Evolutionary conservation across 2,797 vertebrate genomes (phyloP).

Genomic region (Squalus acanthias): DNA sequence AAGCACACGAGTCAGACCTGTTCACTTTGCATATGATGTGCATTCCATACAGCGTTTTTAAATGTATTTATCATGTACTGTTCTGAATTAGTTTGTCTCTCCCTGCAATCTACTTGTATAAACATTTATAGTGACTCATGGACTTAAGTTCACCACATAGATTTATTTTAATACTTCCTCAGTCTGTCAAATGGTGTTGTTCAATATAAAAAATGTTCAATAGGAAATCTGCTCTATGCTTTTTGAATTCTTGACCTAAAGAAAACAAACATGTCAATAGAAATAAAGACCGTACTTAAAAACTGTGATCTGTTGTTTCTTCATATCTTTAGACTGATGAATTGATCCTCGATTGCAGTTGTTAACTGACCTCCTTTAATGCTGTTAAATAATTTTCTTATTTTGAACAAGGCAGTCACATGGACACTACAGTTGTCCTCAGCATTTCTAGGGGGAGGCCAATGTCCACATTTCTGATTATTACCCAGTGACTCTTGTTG

Average conservation of each 20-base stretch:
- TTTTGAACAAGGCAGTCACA: not conserved
- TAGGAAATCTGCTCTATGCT: not conserved
- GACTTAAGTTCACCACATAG: not conserved
- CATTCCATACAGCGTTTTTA: not conserved
- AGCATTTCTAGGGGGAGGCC: not conserved
- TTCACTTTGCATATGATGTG: not conserved
- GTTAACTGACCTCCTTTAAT: not conserved
- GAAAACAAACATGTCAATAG: not conserved
- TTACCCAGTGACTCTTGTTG: not conserved
- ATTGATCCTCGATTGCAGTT: not conserved
- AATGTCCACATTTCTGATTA: not conserved
- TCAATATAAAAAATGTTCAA: not conserved
- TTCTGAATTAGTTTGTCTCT: not conserved
- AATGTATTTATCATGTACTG: not conserved
- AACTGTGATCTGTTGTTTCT: not conserved
- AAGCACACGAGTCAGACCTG: not conserved
- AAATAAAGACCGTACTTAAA: not conserved
- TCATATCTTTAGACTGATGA: not conserved
- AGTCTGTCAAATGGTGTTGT: not conserved
- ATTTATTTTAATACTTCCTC: constrained; percentile 5
- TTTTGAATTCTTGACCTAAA: not conserved
- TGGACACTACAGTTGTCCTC: not conserved
- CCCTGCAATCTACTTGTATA: not conserved
- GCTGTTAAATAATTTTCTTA: not conserved
- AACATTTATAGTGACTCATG: not conserved